Conservation (phyloP, 2,797 vertebrate genomes). For the Euphonia xanthogaster region DNA sequence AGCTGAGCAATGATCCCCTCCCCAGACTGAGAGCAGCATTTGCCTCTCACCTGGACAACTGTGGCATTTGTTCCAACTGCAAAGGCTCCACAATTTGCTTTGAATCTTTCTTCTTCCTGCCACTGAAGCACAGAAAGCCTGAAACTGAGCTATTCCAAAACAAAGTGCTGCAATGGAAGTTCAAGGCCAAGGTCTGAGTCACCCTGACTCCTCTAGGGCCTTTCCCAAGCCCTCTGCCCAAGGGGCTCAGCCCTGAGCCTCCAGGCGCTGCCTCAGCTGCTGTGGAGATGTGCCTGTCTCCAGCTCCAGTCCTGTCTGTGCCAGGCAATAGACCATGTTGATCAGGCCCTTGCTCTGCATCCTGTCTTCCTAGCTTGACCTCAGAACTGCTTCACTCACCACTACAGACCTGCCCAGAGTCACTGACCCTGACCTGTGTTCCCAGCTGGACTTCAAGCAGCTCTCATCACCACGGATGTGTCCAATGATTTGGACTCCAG, state of each 20-base stretch:
- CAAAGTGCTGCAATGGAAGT: background rate
- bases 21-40: background rate
- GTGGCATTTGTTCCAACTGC: background rate
- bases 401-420: background rate
- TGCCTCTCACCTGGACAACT: background rate
- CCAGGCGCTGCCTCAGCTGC: background rate
- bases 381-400: background rate
- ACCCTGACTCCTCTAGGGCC: too few relatives aligned
- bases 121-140: fast-evolving
- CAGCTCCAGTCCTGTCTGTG: background rate
- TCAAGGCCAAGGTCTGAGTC: background rate
- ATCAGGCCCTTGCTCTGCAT: background rate
- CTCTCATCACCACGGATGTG: fast-evolving
- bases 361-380: background rate
- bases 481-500: background rate
- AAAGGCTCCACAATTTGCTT: background rate
- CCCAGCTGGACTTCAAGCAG: background rate
- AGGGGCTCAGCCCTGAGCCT: background rate
- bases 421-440: background rate
- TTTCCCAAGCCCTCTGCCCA: background rate
- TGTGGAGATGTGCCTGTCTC: background rate
- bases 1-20: background rate
- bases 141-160: background rate
- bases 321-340: background rate
- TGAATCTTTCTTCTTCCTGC: background rate